Evolutionary conservation across 2,113 vertebrate genomes (phyloP).

Genomic region (Neodontobutis hainanensis): DNA sequence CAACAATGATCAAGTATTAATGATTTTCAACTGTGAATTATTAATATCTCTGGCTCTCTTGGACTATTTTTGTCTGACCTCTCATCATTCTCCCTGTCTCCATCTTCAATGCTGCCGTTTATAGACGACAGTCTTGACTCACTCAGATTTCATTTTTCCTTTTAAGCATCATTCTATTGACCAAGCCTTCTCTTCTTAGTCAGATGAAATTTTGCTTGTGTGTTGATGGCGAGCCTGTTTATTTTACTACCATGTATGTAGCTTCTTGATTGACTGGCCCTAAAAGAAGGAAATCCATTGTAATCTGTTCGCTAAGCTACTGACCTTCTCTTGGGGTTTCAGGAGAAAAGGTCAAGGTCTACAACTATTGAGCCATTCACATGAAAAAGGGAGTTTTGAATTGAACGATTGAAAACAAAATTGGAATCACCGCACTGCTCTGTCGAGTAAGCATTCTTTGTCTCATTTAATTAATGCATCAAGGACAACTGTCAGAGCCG

Average conservation of each 20-base stretch:
- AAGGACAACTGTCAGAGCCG: slow-evolving; percentile 49
- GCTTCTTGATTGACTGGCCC: slow-evolving; percentile 40
- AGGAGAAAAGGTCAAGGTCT: neutral
- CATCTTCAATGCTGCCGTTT: slow-evolving; percentile 36
- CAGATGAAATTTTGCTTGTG: neutral
- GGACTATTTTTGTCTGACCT: slow-evolving; percentile 71
- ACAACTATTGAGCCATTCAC: neutral
- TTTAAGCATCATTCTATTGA: slow-evolving; percentile 30
- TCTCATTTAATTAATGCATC: slow-evolving; percentile 41
- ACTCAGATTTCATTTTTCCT: slow-evolving; percentile 19
- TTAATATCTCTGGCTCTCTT: slow-evolving; percentile 70
- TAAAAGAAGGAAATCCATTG: slow-evolving; percentile 44
- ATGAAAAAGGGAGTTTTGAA: neutral
- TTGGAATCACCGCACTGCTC: neutral
- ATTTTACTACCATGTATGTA: neutral
- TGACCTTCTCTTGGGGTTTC: slow-evolving; percentile 13
- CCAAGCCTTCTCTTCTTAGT: neutral
- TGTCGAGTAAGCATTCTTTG: neutral
- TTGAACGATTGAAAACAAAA: neutral
- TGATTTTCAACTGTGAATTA: slow-evolving; percentile 76
- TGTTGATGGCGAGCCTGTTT: neutral
- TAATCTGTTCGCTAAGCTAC: slow-evolving; percentile 55
- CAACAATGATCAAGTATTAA: slow-evolving; percentile 77
- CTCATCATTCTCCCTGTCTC: slow-evolving; percentile 51
- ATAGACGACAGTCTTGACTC: slow-evolving; percentile 32